phyloP scores from a whole-genome alignment of 2,888 invertebrate species.

The Nysson spinosus region DNA sequence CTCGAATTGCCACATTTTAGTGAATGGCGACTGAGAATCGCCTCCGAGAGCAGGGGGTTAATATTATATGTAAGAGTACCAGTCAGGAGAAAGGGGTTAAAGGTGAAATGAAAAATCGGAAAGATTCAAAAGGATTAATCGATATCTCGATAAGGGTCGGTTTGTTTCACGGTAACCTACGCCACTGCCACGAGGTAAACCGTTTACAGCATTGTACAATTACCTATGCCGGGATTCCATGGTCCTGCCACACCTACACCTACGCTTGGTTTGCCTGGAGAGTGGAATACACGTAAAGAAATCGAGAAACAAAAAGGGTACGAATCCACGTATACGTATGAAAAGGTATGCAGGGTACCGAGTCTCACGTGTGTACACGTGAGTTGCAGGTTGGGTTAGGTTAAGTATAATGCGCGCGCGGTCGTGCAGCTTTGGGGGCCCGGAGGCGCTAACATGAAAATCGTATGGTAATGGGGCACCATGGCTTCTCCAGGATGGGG shows the following conservation, averaged over 20 bases:
- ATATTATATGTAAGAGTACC: too few relatives aligned
- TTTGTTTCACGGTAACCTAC: slow-evolving; percentile 18
- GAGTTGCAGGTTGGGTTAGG: slow-evolving; percentile 41
- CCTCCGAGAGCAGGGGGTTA: too few relatives aligned
- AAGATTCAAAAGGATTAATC: too few relatives aligned
- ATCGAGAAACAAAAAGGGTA: neutral
- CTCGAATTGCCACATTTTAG: too few relatives aligned
- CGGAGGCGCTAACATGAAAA: slow-evolving; percentile 75
- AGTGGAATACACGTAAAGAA: slow-evolving; percentile 3
- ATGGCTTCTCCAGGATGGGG: slow-evolving; percentile 59
- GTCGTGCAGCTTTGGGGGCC: slow-evolving; percentile 71
- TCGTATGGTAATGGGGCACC: slow-evolving; percentile 73
- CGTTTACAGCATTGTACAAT: slow-evolving; percentile 61
- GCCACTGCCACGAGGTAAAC: slow-evolving; percentile 46
- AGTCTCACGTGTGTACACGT: slow-evolving; percentile 10
- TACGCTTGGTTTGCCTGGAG: slow-evolving; percentile 34
- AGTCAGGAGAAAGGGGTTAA: too few relatives aligned
- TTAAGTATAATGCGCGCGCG: slow-evolving; percentile 71
- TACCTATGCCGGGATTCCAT: slow-evolving; percentile 53
- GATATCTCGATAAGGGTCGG: neutral
- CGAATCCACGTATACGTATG: slow-evolving; percentile 10
- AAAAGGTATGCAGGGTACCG: slow-evolving; percentile 12
- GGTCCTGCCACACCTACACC: slow-evolving; percentile 61
- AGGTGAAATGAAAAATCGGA: too few relatives aligned
- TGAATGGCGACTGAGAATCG: too few relatives aligned